phyloP scores from a whole-genome alignment of 2,113 vertebrate species.

The Nestor notabilis region DNA sequence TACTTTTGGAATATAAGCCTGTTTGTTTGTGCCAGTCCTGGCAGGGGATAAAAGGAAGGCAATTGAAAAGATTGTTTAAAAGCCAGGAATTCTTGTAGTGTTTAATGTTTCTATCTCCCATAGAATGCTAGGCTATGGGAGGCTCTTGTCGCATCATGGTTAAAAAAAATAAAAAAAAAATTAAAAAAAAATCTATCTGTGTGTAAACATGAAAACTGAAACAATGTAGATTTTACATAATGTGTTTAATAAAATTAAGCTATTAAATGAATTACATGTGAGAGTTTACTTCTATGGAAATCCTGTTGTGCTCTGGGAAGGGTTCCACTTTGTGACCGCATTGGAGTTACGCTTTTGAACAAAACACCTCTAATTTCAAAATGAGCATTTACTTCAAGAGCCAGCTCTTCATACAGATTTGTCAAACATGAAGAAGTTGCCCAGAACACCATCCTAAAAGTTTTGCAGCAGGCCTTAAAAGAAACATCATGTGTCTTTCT shows the following conservation, averaged over 20 bases:
- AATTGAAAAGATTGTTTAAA: constrained; percentile 72
- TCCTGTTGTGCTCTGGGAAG: constrained; percentile 45
- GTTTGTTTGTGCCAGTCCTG: neutral
- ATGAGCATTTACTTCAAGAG: neutral
- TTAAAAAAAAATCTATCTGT: constrained; percentile 27
- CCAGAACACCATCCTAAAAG: neutral
- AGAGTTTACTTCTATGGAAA: constrained; percentile 48
- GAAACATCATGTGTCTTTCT: neutral
- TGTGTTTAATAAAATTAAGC: constrained; percentile 81
- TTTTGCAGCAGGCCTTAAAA: neutral
- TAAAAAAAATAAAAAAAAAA: constrained; percentile 26
- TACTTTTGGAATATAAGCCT: constrained; percentile 36
- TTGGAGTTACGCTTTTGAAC: neutral
- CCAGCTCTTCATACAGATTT: neutral
- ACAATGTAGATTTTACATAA: constrained; percentile 78
- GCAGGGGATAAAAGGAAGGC: constrained; percentile 59
- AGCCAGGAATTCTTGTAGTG: constrained; percentile 69
- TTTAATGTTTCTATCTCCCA: constrained; percentile 64
- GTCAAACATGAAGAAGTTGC: neutral
- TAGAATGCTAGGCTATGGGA: constrained; percentile 51
- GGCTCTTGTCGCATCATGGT: constrained; percentile 55
- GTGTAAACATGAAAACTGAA: constrained; percentile 77
- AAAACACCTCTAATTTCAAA: neutral
- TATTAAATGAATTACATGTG: constrained; percentile 67
- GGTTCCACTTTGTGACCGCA: neutral